phyloP scores from a whole-genome alignment of 2,113 vertebrate species.

The Morone chrysops region DNA sequence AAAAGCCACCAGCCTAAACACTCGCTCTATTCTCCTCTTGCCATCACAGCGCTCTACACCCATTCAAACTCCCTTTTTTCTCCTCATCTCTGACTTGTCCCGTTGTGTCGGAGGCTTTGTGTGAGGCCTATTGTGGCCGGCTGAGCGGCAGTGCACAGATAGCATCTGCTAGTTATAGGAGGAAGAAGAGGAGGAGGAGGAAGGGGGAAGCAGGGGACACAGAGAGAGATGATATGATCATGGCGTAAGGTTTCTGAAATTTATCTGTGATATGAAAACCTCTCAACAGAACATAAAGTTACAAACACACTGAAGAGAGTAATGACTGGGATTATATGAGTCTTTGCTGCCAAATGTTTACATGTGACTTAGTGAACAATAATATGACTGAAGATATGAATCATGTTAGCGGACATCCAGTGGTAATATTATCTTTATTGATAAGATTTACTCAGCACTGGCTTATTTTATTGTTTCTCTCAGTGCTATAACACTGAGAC shows the following conservation, averaged over 20 bases:
- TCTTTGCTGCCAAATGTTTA: constrained; percentile 10
- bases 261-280: constrained; percentile 41
- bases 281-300: constrained; percentile 19
- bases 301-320: constrained; percentile 22
- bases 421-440: constrained; percentile 22
- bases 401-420: neutral
- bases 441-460: constrained; percentile 28
- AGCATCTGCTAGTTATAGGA: constrained; percentile 72
- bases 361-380: neutral
- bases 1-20: constrained; percentile 71
- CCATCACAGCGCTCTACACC: constrained; percentile 45
- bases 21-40: constrained; percentile 59
- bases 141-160: constrained; percentile 65
- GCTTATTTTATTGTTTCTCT: constrained; percentile 28
- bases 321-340: neutral
- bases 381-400: neutral
- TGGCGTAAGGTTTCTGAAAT: constrained; percentile 49
- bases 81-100: constrained; percentile 68
- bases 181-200: constrained; percentile 25
- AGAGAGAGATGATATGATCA: constrained; percentile 49
- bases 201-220: constrained; percentile 29
- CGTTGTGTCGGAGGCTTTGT: constrained; percentile 72
- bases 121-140: constrained; percentile 70
- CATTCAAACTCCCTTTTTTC: constrained; percentile 61
- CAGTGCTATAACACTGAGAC: constrained; percentile 7